phyloP scores from a whole-genome alignment of 2,888 invertebrate genomes.

The Celastrina argiolus region DNA sequence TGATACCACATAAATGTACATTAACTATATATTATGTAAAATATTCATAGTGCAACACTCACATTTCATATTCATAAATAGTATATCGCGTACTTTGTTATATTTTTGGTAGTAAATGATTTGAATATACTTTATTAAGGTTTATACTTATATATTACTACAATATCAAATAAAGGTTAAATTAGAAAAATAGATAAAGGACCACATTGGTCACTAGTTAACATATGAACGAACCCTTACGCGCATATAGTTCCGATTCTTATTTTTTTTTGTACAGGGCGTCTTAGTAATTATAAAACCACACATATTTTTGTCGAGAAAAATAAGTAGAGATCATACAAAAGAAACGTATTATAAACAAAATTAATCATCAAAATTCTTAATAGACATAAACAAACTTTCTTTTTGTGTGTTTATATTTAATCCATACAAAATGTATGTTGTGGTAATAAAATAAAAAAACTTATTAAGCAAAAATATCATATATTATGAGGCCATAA shows the following conservation, averaged over 20 bases:
- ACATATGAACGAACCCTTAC: neutral
- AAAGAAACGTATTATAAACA: neutral
- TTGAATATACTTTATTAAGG: neutral
- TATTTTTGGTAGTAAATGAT: neutral
- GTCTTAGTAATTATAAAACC: neutral
- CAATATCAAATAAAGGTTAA: neutral
- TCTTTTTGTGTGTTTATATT: neutral
- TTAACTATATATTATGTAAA: neutral
- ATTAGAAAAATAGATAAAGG: too few species aligned
- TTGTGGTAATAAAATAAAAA: neutral
- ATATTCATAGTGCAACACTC: neutral
- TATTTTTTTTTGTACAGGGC: neutral
- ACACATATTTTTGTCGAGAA: neutral
- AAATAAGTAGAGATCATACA: conserved; percentile 1
- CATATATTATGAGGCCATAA: neutral
- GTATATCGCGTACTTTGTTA: neutral
- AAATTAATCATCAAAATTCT: neutral
- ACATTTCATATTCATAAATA: conserved; percentile 4
- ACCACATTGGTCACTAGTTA: neutral
- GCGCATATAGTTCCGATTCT: too few species aligned
- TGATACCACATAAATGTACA: neutral
- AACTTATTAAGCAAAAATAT: neutral
- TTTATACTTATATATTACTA: neutral
- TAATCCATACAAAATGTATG: neutral
- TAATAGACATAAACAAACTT: neutral